These are phyloP conservation scores for Conistra vaccinii DNA, from an alignment of 2,888 invertebrate species.

Conservation along the genomic window DNA sequence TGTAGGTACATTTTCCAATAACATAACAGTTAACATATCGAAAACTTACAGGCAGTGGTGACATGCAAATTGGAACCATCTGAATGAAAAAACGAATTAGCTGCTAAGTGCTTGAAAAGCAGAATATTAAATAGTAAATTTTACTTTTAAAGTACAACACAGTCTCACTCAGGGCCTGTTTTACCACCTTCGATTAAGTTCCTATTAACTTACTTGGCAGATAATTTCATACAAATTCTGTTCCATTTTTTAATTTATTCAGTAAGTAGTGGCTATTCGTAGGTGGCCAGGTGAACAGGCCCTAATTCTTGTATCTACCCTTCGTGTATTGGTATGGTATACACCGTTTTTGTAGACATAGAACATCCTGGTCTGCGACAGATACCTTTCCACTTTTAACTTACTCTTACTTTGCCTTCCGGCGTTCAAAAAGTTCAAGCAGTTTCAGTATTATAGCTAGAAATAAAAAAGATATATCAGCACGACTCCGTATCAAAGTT, in stretches of 20 bases:
- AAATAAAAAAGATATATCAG: slow-evolving; percentile 11
- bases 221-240: no score
- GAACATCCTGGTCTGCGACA: slow-evolving; percentile 41
- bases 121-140: neutral
- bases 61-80: neutral
- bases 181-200: no score
- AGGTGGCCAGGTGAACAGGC: no score
- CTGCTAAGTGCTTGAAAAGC: neutral
- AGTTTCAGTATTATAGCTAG: neutral
- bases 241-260: no score
- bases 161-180: no score
- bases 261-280: no score
- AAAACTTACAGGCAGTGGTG: neutral
- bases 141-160: neutral
- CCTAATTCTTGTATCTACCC: no score
- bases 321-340: neutral
- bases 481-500: no score
- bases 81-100: neutral
- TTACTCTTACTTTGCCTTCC: neutral
- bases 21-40: neutral
- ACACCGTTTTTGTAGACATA: slow-evolving; percentile 27
- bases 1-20: neutral
- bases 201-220: no score
- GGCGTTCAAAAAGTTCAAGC: slow-evolving; percentile 16
- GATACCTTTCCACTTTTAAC: slow-evolving; percentile 41